Base-by-base conservation (phyloP, 1,140 invertebrate species). In the Dendrolimus punctatus region DNA sequence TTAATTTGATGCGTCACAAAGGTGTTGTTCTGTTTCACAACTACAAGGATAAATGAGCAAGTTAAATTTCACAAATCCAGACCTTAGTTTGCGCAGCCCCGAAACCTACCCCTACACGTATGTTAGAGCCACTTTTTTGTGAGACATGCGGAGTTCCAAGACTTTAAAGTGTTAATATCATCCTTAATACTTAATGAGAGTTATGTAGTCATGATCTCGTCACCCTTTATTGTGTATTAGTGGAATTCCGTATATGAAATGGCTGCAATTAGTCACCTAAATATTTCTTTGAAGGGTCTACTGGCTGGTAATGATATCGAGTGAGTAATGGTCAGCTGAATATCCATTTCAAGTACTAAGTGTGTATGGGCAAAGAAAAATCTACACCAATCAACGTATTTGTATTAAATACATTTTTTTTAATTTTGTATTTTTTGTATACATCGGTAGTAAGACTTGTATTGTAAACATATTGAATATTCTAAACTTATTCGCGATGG, bases 21-120 rank as follows among this genome's bases (percentile, higher is more conserved):
- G 23, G 1, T 23, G 23, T 23, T 23, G 23, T 23, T 23, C 23
- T 23, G 23, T 3, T 23, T 23, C 23, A 23, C 23, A 23, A 23
- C 23, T 23, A 23, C 23, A 23, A 3, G 23, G 23, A 23, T 23
- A 23, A 23, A 23, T 23, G 1, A 23, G 23, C 23, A 23, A 23
- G 23, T 23, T n/a, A 23, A 23, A 23, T 23, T 23, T 23, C 23
- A 23, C 23, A 23, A 23, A 23, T 23, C 23, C 23, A 23, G 23
- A 23, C 23, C n/a, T n/a, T 23, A 23, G 23, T 23, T 23, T 3
- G 23, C 23, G 23, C 23, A 23, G 23, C 23, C 23, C 23, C 23
- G 3, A 23, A 79, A 66, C 74, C 76, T 74, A 75, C 75, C 46
- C 8, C 23, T 37, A 47, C 74, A 62, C 23, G 23, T 23, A 23